Percentiles rank a stretch among this genome's conserved stretches.
Evolutionary conservation across 2,888 invertebrate genomes (phyloP).

Genomic region (Cyclophora albipunctata): DNA sequence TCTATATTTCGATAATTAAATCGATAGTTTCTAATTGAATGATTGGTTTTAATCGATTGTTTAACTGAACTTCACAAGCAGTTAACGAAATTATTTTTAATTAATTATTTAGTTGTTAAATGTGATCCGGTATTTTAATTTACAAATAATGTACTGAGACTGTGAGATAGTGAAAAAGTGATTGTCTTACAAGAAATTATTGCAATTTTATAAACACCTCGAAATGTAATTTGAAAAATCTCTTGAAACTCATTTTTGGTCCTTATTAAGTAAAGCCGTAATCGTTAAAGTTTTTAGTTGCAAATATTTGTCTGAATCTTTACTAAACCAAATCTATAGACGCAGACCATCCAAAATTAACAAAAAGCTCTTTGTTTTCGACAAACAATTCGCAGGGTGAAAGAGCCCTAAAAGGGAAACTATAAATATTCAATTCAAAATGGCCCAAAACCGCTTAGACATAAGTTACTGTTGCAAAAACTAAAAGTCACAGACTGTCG

Average conservation of each 20-base stretch:
- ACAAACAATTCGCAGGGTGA: slow-evolving; percentile 3
- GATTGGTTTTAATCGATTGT: slow-evolving; percentile 19
- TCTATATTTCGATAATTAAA: slow-evolving; percentile 19
- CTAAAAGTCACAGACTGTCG: slow-evolving; percentile 30
- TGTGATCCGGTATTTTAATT: too few species aligned
- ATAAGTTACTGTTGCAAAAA: slow-evolving; percentile 41
- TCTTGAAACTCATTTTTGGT: too few species aligned
- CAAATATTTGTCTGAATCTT: too few species aligned
- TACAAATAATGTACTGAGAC: too few species aligned
- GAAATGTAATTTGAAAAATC: too few species aligned
- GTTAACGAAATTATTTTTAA: slow-evolving; percentile 6
- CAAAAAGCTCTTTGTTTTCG: slow-evolving; percentile 4
- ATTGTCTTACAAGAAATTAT: too few species aligned
- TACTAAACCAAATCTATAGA: too few species aligned
- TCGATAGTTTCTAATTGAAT: slow-evolving; percentile 16
- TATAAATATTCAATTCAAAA: slow-evolving; percentile 8
- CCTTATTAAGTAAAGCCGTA: too few species aligned
- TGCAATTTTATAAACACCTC: too few species aligned
- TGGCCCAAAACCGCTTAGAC: slow-evolving; percentile 19
- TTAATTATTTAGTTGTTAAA: too few species aligned
- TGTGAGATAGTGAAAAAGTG: too few species aligned
- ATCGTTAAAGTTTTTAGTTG: too few species aligned
- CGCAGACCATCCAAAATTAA: not conserved
- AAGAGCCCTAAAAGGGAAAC: slow-evolving; percentile 10
- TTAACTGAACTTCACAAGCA: slow-evolving; percentile 17